Evolutionary conservation across 2,888 invertebrate genomes (phyloP).

Genomic region (Drosophila leonis): DNA sequence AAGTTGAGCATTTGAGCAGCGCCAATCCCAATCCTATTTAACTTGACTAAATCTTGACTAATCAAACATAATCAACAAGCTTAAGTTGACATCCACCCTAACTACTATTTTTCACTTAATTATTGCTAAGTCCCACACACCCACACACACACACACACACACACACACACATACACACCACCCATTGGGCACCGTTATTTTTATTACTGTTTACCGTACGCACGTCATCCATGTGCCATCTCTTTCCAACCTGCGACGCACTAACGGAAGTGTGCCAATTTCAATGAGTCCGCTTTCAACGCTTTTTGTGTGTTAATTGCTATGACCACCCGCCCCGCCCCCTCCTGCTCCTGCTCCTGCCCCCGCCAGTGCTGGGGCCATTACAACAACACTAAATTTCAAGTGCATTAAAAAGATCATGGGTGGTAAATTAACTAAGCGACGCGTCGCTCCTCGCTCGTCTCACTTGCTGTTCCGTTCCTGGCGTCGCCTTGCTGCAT

Average conservation of each 20-base stretch:
- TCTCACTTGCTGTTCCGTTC: slow-evolving; percentile 20
- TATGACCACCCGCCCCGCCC: slow-evolving; percentile 25
- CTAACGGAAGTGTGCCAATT: slow-evolving; percentile 73
- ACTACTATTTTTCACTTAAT: slow-evolving; percentile 75
- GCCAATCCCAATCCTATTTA: slow-evolving; percentile 20
- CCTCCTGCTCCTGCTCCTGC: not conserved
- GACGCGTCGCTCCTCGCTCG: slow-evolving; percentile 44
- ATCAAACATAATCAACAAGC: slow-evolving; percentile 77
- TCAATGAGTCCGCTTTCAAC: slow-evolving; percentile 47
- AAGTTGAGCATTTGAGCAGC: slow-evolving; percentile 10
- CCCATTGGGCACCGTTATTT: slow-evolving; percentile 68
- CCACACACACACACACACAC: slow-evolving; percentile 21
- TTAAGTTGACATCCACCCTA: slow-evolving; percentile 63
- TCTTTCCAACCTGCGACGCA: slow-evolving; percentile 29
- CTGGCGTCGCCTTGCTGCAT: slow-evolving; percentile 28
- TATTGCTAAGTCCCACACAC: slow-evolving; percentile 60
- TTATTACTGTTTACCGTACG: slow-evolving; percentile 74
- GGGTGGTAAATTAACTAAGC: slow-evolving; percentile 80
- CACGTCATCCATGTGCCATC: slow-evolving; percentile 49
- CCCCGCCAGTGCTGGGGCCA: slow-evolving; percentile 30
- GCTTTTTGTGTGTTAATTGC: slow-evolving; percentile 77
- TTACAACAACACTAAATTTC: slow-evolving; percentile 66
- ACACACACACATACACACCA: slow-evolving; percentile 32
- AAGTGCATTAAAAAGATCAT: slow-evolving; percentile 81
- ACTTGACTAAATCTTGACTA: slow-evolving; percentile 67